Conservation (phyloP, 2,113 vertebrate genomes). For the Glaucidium brasilianum region DNA sequence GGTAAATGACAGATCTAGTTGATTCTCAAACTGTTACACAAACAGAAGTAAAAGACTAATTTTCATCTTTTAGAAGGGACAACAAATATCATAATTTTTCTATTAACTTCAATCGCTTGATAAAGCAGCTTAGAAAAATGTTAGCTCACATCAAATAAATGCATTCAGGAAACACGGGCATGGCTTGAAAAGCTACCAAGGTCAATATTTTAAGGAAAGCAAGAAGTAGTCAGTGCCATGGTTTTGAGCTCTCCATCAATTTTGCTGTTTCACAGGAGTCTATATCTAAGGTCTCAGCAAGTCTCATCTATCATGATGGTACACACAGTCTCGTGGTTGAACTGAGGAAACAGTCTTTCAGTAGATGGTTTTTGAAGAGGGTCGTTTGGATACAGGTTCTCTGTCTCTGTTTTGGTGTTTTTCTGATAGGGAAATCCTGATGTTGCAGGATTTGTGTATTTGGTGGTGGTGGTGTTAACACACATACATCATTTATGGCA, state of each 20-base stretch:
- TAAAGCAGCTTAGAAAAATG: neutral
- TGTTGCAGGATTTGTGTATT: neutral
- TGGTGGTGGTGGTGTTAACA: neutral
- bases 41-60: neutral
- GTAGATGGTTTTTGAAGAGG: neutral
- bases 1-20: neutral
- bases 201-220: neutral
- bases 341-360: neutral
- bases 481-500: neutral
- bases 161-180: neutral
- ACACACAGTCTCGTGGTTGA: neutral
- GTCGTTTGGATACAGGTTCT: neutral
- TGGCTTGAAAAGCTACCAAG: neutral
- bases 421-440: neutral
- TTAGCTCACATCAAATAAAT: neutral
- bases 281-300: neutral
- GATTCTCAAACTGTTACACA: neutral
- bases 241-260: neutral
- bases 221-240: neutral
- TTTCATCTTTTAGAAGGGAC: neutral
- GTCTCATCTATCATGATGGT: neutral
- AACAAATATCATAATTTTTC: neutral
- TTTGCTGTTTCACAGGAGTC: neutral
- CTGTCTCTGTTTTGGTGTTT: neutral
- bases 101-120: neutral